Conservation (phyloP, 2,797 vertebrate species). For the Urocyon cinereoargenteus region DNA sequence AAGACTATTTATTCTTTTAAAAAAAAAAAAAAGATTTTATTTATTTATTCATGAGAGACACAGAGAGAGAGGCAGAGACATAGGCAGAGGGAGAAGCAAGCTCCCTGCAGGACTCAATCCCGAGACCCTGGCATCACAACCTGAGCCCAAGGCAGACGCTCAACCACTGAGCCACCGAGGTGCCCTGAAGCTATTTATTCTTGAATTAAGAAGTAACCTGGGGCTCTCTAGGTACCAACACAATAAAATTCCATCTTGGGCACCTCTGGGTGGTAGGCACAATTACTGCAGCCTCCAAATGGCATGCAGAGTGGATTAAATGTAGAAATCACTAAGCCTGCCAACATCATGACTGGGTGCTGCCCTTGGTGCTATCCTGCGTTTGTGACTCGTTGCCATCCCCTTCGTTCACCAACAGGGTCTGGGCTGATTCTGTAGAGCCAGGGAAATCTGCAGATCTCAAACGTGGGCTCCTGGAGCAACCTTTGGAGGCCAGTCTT, state of each 20-base stretch:
- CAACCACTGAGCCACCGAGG: too few relatives aligned
- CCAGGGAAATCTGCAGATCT: background rate
- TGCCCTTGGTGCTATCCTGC: background rate
- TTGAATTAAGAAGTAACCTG: background rate
- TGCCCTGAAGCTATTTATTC: background rate
- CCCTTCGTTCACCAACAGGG: fast-evolving
- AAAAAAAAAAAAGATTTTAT: too few relatives aligned
- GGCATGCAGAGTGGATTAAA: background rate
- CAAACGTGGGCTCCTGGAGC: background rate
- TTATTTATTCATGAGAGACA: too few relatives aligned
- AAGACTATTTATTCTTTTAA: background rate
- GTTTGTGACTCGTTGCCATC: fast-evolving
- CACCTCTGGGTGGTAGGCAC: background rate
- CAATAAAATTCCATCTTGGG: background rate
- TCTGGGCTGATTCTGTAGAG: background rate
- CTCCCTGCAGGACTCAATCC: too few relatives aligned
- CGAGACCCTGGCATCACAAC: too few relatives aligned
- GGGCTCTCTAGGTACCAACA: background rate
- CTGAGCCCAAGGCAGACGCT: too few relatives aligned
- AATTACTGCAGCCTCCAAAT: background rate
- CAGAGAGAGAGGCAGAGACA: too few relatives aligned
- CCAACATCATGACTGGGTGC: background rate
- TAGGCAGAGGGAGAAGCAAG: too few relatives aligned
- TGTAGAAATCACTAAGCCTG: background rate
- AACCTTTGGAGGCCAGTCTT: background rate